Percentiles rank a stretch among this genome's conserved stretches.
Conservation (phyloP, 1,140 invertebrate species). For the Sogatella furcifera region DNA sequence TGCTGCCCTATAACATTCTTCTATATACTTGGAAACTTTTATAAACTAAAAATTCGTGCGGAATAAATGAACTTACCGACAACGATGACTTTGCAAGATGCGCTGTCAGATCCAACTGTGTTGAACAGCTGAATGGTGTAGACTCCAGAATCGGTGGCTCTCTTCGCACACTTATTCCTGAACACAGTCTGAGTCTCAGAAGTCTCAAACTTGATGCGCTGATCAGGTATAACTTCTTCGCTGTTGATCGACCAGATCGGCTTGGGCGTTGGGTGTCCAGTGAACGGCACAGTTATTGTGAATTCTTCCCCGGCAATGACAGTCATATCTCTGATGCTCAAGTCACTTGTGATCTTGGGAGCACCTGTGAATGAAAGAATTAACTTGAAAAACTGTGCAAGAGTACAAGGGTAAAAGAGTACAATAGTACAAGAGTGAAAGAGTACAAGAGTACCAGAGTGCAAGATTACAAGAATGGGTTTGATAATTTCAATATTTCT, state of each 20-base stretch:
- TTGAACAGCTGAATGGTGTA: constrained; percentile 88
- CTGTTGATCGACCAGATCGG: constrained; percentile 81
- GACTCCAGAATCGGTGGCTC: constrained; percentile 72
- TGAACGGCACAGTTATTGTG: constrained; percentile 88
- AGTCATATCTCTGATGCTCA: constrained; percentile 87
- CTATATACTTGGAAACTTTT: too few relatives aligned
- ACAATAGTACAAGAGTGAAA: too few relatives aligned
- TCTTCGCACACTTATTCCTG: constrained; percentile 76
- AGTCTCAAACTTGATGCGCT: constrained; percentile 80
- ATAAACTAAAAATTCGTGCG: too few relatives aligned
- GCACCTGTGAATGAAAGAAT: constrained; percentile 36
- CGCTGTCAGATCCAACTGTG: constrained; percentile 76
- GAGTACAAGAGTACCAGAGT: too few relatives aligned
- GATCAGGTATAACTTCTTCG: constrained; percentile 66
- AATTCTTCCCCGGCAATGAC: constrained; percentile 93
- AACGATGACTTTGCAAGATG: constrained; percentile 72
- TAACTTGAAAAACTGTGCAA: too few relatives aligned
- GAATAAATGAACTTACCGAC: constrained; percentile 49
- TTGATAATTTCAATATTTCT: too few relatives aligned
- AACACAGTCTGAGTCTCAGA: constrained; percentile 70
- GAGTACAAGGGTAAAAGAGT: too few relatives aligned
- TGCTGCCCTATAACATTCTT: too few relatives aligned
- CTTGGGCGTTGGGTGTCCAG: constrained; percentile 79
- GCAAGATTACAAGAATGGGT: too few relatives aligned
- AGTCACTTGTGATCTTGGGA: constrained; percentile 86